Evolutionary conservation across 2,888 invertebrate genomes (phyloP), one percentile per base, ranked within the genome.

Genomic region (Drosophila conformis): DNA sequence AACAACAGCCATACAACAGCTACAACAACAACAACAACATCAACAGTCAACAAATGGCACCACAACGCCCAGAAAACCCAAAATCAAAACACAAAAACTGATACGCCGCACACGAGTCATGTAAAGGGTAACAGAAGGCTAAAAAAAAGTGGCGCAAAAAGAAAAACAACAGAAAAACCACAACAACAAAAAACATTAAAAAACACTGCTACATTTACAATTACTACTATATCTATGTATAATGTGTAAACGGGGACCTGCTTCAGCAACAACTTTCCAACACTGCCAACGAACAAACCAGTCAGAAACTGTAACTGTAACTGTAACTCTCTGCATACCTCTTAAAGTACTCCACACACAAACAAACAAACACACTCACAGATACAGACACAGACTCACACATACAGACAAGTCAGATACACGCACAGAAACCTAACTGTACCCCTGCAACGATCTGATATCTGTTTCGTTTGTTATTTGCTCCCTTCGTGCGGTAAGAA

Each of bases 61-160:
- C 54, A 69, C 69, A 73, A 73, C 73, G 78, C 58, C 75, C 64
- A 80, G 78, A 66, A 89, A 79, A 88, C 91, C 89, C 73, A 91
- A 91, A 91, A 85, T 91, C 53, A 92, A 91, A 84, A 90, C 91
- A 90, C 91, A 92, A 83, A 91, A 91, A 90, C 89, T 91, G 57
- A 91, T 92, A 90, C 87, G 92, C 63, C 88, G 91, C 77, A 91
- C 92, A 86, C 91, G 91, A 88, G 90, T 90, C 81, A 90, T 80
- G 89, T 86, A 83, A 73, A 46, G 48, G 40, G 29, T 13, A 59
- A 61, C 38, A n/a, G 29, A 40, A 63, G 54, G 18, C 29, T 48
- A 66, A 59, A 58, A 35, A 38, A 56, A 60, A 33, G 60, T 68
- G 70, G 48, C 54, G 69, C 29, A 38, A 56, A 46, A 54, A 69